phyloP scores from a whole-genome alignment of 92 coral and sea anemone genomes.

The Epizoanthus ramosus region DNA sequence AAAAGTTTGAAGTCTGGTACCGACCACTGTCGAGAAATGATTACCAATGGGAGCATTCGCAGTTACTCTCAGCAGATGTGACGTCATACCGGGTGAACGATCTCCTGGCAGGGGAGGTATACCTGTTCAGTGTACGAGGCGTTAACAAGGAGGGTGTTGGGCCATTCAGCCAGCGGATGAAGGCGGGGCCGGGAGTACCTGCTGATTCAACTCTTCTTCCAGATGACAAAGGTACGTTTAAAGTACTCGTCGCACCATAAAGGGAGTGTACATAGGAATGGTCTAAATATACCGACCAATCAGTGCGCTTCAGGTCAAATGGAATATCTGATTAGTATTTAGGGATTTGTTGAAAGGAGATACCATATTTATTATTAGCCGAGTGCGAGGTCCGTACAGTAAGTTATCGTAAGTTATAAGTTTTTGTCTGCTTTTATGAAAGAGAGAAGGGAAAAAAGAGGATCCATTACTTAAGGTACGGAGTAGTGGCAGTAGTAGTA shows the following conservation, averaged over 20 bases:
- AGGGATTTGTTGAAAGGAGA: background rate
- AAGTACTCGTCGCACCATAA: no score
- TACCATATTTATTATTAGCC: background rate
- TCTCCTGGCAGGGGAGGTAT: constrained; percentile 53
- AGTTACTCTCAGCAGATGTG: constrained; percentile 61
- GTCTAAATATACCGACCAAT: no score
- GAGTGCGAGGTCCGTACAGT: no score
- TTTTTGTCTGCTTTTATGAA: no score
- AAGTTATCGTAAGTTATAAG: no score
- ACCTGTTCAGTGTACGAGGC: constrained; percentile 82
- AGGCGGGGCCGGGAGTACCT: constrained; percentile 51
- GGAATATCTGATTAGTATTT: background rate
- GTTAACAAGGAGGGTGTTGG: constrained; percentile 88
- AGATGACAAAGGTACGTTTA: constrained; percentile 47
- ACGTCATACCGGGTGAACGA: constrained; percentile 64
- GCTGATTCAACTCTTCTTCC: constrained; percentile 39
- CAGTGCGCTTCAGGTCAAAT: no score
- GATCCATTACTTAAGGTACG: no score
- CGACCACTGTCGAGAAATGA: constrained; percentile 70
- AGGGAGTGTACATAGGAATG: no score
- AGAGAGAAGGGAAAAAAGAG: no score
- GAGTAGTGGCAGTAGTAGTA: no score
- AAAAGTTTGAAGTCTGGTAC: constrained; percentile 87
- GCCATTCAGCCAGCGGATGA: constrained; percentile 64
- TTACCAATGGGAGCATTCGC: constrained; percentile 71